A percentile compares a stretch with the other conserved stretches of the same genome.
Conservation (phyloP, 1,140 invertebrate genomes). For the Atta texana region DNA sequence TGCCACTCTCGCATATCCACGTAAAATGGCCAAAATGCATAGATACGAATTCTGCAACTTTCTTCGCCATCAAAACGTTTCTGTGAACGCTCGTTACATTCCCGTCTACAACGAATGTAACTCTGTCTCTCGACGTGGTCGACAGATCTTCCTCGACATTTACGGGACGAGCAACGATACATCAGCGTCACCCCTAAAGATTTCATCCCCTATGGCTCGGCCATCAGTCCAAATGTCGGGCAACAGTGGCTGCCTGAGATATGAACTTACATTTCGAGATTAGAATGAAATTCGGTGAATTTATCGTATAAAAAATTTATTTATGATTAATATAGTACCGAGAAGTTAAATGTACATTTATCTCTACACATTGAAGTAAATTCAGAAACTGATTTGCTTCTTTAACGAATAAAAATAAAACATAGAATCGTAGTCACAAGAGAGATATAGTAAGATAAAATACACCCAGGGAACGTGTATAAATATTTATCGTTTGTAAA, state of each 20-base stretch:
- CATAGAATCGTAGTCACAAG: background rate
- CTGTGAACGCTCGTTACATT: constrained; percentile 28
- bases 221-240: constrained; percentile 49
- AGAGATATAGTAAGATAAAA: background rate
- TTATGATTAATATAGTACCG: constrained; percentile 12
- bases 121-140: constrained; percentile 39
- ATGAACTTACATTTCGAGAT: constrained; percentile 61
- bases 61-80: constrained; percentile 1
- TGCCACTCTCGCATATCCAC: background rate
- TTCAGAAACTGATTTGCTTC: background rate
- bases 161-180: constrained; percentile 48
- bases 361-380: background rate
- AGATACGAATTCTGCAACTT: constrained; percentile 6
- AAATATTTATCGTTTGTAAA: constrained; percentile 22
- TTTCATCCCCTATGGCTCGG: constrained; percentile 41
- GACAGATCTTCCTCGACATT: constrained; percentile 58
- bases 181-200: constrained; percentile 58
- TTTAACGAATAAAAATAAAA: background rate
- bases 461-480: background rate
- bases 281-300: constrained; percentile 27
- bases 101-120: constrained; percentile 17
- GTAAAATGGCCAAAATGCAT: background rate
- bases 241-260: constrained; percentile 38
- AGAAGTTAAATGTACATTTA: background rate
- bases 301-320: constrained; percentile 29